Conservation (phyloP, 92 coral and sea anemone genomes). For the Isaurus tuberculatus region DNA sequence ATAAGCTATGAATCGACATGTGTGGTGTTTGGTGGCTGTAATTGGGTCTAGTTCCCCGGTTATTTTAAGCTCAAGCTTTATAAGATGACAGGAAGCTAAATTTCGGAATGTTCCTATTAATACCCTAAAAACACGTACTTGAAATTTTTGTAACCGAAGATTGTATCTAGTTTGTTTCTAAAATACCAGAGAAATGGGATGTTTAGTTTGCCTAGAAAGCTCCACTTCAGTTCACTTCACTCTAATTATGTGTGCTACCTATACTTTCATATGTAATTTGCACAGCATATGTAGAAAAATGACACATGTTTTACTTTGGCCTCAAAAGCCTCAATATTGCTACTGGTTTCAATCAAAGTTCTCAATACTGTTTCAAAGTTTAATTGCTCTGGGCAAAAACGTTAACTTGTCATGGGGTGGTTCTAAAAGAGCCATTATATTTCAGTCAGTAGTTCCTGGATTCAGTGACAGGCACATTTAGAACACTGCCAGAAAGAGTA, state of each 20-base stretch:
- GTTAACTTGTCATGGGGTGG: too few species aligned
- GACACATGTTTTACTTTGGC: neutral
- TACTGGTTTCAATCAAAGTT: neutral
- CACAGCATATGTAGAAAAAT: neutral
- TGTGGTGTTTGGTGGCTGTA: neutral
- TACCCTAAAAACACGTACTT: neutral
- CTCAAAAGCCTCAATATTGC: neutral
- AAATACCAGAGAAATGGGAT: neutral
- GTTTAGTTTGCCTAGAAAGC: neutral
- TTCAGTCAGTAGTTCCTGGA: too few species aligned
- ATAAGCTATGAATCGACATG: neutral
- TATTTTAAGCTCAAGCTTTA: neutral
- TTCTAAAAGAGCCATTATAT: too few species aligned
- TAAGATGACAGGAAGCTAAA: too few species aligned
- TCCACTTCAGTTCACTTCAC: neutral
- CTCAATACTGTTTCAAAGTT: too few species aligned
- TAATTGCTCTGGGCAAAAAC: too few species aligned
- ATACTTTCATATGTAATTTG: neutral
- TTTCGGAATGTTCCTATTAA: neutral
- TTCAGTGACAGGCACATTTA: too few species aligned
- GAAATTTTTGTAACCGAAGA: neutral
- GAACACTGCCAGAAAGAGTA: too few species aligned
- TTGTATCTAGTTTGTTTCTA: neutral
- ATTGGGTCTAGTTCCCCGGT: neutral
- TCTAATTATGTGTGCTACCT: neutral